Conservation (phyloP, 2,888 invertebrate genomes). For the Cosmorhoe ocellata region DNA sequence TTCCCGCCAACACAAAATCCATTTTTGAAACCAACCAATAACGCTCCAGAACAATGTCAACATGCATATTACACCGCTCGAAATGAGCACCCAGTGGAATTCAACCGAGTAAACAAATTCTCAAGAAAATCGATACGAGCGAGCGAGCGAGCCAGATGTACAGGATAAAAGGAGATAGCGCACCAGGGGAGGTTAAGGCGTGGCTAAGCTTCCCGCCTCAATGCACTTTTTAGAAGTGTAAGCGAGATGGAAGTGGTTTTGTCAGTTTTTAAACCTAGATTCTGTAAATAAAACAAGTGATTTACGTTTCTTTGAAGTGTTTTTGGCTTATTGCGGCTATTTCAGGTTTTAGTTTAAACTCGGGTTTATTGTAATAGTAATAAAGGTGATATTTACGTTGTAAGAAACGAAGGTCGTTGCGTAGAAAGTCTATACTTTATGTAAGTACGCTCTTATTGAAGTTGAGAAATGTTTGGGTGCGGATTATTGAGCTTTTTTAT, state of each 20-base stretch:
- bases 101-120: constrained; percentile 69
- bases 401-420: constrained; percentile 13
- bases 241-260: constrained; percentile 42
- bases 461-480: constrained; percentile 6
- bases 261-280: constrained; percentile 39
- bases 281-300: constrained; percentile 50
- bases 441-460: constrained; percentile 10
- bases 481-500: constrained; percentile 5
- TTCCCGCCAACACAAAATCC: constrained; percentile 13
- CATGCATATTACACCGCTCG: constrained; percentile 53
- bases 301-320: constrained; percentile 41
- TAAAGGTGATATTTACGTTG: constrained; percentile 26
- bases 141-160: constrained; percentile 44
- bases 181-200: constrained; percentile 60
- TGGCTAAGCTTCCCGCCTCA: constrained; percentile 56
- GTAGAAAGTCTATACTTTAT: constrained; percentile 16
- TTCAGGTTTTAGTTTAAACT: constrained; percentile 35
- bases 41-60: constrained; percentile 55
- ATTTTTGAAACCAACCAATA: constrained; percentile 40
- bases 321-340: constrained; percentile 40
- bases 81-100: constrained; percentile 60
- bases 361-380: constrained; percentile 25
- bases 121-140: constrained; percentile 63
- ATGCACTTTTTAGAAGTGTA: constrained; percentile 39
- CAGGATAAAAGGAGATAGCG: constrained; percentile 42